Evolutionary conservation across 2,888 invertebrate species (phyloP).

Genomic region (Stegophylla sp.): DNA sequence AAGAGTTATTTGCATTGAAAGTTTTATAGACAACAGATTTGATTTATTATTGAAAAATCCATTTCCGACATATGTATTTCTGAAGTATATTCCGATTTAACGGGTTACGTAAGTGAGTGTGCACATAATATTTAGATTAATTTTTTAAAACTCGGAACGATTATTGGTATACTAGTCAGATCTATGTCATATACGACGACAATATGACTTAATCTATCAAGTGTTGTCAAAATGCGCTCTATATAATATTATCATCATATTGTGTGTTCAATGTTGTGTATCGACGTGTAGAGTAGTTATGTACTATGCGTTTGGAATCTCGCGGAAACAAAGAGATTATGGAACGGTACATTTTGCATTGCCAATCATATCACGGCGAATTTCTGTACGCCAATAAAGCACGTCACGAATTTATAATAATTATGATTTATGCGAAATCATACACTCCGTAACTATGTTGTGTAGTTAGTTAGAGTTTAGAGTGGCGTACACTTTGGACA

Average conservation of each 20-base stretch:
- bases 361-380: slow-evolving; percentile 2
- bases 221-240: neutral
- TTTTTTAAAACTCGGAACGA: too few species aligned
- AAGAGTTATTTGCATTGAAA: neutral
- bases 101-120: too few species aligned
- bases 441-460: too few species aligned
- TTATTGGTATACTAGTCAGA: too few species aligned
- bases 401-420: slow-evolving; percentile 29
- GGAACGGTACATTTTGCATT: slow-evolving; percentile 25
- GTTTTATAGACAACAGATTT: neutral
- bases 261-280: neutral
- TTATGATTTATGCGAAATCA: slow-evolving; percentile 11
- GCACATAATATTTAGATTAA: too few species aligned
- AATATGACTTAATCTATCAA: too few species aligned
- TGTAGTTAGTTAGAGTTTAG: too few species aligned
- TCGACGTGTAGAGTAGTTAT: neutral
- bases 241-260: neutral
- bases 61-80: too few species aligned
- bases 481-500: too few species aligned
- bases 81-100: too few species aligned
- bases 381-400: slow-evolving; percentile 18
- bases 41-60: neutral
- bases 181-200: too few species aligned
- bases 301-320: neutral
- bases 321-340: neutral